Percentiles rank a stretch among this genome's conserved stretches.
phyloP scores from a whole-genome alignment of 2,113 vertebrate genomes.

The Telmatochromis bifrenatus region DNA sequence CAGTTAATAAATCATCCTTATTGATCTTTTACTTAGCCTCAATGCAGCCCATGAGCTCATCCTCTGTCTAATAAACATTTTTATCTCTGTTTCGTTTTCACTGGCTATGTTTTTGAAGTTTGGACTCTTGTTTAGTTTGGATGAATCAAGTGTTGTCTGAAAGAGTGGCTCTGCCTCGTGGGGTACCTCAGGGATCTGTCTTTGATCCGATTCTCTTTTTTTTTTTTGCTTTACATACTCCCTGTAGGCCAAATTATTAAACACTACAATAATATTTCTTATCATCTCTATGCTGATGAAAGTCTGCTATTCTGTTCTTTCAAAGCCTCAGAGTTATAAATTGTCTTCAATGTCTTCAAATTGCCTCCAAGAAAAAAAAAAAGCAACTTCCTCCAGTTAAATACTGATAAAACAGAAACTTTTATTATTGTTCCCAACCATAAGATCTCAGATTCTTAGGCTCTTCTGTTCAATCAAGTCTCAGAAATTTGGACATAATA shows the following conservation, averaged over 20 bases:
- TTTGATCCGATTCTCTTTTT: not conserved
- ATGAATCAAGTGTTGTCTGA: not conserved
- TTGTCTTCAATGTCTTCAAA: not conserved
- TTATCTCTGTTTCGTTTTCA: not conserved
- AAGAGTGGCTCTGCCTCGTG: not conserved
- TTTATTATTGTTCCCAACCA: not conserved
- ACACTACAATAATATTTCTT: not conserved
- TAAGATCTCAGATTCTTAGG: not conserved
- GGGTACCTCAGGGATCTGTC: not conserved
- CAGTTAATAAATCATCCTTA: not conserved
- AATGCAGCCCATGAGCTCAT: not conserved
- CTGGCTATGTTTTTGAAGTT: not conserved
- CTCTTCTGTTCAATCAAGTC: not conserved
- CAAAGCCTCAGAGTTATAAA: fast-evolving
- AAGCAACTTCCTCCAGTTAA: not conserved
- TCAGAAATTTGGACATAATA: fast-evolving
- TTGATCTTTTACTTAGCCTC: not conserved
- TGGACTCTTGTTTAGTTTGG: not conserved
- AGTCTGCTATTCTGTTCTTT: not conserved
- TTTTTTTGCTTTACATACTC: not conserved
- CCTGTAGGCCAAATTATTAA: not conserved
- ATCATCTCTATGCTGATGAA: not conserved
- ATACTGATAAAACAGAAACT: not conserved
- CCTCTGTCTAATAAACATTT: not conserved
- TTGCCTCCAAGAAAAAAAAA: not conserved